Evolutionary conservation across 64 coral and sea anemone genomes (phyloP).

Genomic region (Catalaphyllia jardinei): DNA sequence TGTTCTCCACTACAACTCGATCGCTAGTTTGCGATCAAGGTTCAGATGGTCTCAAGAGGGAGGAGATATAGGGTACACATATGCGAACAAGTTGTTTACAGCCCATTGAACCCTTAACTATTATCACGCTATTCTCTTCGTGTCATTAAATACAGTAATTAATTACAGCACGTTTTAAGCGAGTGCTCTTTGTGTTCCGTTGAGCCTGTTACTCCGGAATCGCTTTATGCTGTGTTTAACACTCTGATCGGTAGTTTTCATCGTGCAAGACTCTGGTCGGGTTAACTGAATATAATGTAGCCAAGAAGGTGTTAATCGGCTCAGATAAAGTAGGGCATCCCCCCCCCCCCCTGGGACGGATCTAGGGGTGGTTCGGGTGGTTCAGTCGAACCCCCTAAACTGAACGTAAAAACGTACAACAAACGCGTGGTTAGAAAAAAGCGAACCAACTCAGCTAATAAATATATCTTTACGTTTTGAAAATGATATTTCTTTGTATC

Average conservation of each 20-base stretch:
- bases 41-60: slow-evolving; percentile 41
- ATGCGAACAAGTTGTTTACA: slow-evolving; percentile 27
- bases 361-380: too few relatives aligned
- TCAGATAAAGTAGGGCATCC: not conserved
- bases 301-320: not conserved
- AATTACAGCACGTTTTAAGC: slow-evolving; percentile 26
- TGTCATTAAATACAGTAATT: slow-evolving; percentile 32
- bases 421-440: too few relatives aligned
- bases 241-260: not conserved
- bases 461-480: too few relatives aligned
- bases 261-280: not conserved
- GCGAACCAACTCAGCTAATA: too few relatives aligned
- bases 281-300: not conserved
- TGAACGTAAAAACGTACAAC: too few relatives aligned
- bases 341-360: too few relatives aligned
- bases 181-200: slow-evolving; percentile 17
- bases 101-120: slow-evolving; percentile 10
- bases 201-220: not conserved
- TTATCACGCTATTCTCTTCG: slow-evolving; percentile 24
- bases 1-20: not conserved
- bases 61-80: not conserved
- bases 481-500: too few relatives aligned
- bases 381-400: too few relatives aligned
- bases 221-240: not conserved
- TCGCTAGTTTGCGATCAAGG: not conserved